Conservation (phyloP, 37 sponge, comb jelly and placozoan species). For the Mnemiopsis leidyi region DNA sequence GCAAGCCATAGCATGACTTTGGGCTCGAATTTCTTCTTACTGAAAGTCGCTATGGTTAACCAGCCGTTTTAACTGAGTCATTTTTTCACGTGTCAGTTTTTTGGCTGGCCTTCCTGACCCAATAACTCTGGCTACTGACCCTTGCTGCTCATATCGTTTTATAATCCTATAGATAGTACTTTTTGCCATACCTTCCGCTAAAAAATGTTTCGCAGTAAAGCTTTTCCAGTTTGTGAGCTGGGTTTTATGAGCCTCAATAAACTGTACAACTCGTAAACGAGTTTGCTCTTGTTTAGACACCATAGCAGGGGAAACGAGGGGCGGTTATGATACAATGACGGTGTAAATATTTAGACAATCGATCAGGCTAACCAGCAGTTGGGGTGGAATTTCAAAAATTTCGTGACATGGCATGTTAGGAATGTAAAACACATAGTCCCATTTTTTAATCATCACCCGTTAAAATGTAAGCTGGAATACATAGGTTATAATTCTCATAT, state of each 20-base stretch:
- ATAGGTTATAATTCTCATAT: too few species aligned
- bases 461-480: too few species aligned
- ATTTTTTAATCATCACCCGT: background rate
- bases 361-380: background rate
- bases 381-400: background rate
- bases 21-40: too few species aligned
- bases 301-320: background rate
- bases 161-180: background rate
- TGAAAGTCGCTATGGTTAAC: too few species aligned
- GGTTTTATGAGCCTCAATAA: background rate
- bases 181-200: background rate
- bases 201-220: background rate
- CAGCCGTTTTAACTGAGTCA: too few species aligned
- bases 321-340: background rate
- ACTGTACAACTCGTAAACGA: background rate
- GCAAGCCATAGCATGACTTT: too few species aligned
- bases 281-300: background rate
- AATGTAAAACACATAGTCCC: background rate
- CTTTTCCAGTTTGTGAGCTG: background rate
- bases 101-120: background rate
- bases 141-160: background rate
- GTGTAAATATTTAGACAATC: background rate
- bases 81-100: too few species aligned
- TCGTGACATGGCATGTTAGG: background rate
- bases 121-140: background rate